phyloP scores from a whole-genome alignment of 23 tunicate genomes.

The Ascidia mentula region DNA sequence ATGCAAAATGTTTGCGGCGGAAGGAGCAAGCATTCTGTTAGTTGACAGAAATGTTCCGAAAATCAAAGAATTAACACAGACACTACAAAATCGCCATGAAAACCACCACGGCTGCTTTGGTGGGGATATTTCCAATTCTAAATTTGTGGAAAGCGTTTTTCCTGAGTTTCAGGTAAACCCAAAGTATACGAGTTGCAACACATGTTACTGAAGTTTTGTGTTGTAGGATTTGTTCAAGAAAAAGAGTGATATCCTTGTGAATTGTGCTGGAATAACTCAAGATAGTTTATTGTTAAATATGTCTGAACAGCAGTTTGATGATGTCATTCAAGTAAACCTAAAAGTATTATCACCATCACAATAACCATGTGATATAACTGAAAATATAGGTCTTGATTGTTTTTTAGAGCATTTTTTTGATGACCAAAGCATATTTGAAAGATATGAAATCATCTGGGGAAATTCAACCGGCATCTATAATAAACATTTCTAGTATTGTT shows the following conservation, averaged over 20 bases:
- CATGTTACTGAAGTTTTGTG: background rate
- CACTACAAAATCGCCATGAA: background rate
- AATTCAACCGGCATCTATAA: slow-evolving; percentile 39
- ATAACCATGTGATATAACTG: background rate
- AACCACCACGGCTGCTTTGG: background rate
- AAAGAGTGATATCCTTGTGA: slow-evolving; percentile 17
- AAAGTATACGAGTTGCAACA: no score
- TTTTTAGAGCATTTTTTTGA: slow-evolving; percentile 37
- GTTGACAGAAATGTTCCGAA: slow-evolving; percentile 1
- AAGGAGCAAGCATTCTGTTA: slow-evolving; percentile 13
- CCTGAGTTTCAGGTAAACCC: background rate
- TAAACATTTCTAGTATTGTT: slow-evolving; percentile 71
- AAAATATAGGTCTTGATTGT: background rate
- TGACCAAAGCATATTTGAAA: slow-evolving; percentile 55
- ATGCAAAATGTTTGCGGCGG: background rate
- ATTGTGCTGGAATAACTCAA: slow-evolving; percentile 39
- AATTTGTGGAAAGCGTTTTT: background rate
- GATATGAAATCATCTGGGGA: slow-evolving; percentile 20
- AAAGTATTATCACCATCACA: no score
- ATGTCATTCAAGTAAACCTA: slow-evolving; percentile 29
- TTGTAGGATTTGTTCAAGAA: background rate
- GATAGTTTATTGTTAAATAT: slow-evolving; percentile 17
- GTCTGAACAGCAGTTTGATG: slow-evolving; percentile 38
- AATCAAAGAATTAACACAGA: background rate
- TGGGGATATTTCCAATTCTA: background rate